Evolutionary conservation across 2,888 invertebrate genomes (phyloP), one percentile per base, ranked within the genome.

Genomic region (Andrena fulva): DNA sequence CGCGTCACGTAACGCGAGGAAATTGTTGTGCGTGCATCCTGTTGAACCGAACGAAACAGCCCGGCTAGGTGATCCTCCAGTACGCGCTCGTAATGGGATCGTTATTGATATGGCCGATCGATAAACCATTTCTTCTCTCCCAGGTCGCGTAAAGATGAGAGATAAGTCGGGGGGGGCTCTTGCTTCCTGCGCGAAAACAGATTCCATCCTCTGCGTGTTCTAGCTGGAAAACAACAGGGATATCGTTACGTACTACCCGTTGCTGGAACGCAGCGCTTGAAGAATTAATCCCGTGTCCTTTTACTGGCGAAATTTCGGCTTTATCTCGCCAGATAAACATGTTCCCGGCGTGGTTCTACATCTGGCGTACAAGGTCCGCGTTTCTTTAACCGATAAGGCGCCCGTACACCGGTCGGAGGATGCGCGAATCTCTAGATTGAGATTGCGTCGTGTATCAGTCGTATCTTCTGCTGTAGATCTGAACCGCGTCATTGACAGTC

Each of bases 391-490:
- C 48, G 77, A 83, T 82, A 83, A 82, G 77, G 52, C 29, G 77
- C 35, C 66, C 60, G 73, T 54, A 59, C 75, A 69, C 35, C 73
- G 52, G 71, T 52, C 54, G n/a, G 63, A 6, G 52, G 72, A 80
- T 78, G 68, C 64, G 74, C 78, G 78, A 83, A 83, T 75, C 84
- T 69, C 59, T 50, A 63, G 84, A 83, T 83, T 68, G 71, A 83
- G 83, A 79, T 84, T 84, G 78, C 71, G 71, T 84, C 78, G 78
- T 71, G 84, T 84, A 83, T 83, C 84, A 71, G 54, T 8, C 75
- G 67, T 82, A 82, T 82, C 82, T 52, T 31, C 16, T 1, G 29
- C 50, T 20, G 42, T 35, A 50, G 62, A 81, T 82, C 81, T 81
- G 69, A 80, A 66, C 56, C 81, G 59, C 72, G 77, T 83, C 82